phyloP scores from a whole-genome alignment of 2,113 vertebrate species.

The Herpetotheres cachinnans region DNA sequence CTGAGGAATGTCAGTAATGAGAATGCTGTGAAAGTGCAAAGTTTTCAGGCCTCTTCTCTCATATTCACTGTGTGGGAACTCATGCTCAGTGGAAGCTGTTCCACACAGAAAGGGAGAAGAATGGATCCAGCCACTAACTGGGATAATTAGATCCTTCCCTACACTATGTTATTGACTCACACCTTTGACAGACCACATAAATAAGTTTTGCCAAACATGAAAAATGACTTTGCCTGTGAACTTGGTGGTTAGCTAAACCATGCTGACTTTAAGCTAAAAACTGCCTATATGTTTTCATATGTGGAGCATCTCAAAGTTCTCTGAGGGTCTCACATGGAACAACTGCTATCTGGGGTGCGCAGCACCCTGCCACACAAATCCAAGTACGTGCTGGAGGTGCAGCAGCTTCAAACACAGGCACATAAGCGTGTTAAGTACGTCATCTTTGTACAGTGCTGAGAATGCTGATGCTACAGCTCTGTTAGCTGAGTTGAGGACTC shows the following conservation, averaged over 20 bases:
- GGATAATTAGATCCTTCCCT: conserved; percentile 42
- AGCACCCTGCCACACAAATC: neutral
- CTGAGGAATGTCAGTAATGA: neutral
- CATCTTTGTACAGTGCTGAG: neutral
- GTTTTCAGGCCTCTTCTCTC: neutral
- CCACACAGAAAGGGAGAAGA: neutral
- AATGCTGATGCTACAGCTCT: neutral
- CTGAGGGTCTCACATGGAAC: neutral
- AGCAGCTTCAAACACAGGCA: neutral
- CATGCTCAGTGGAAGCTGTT: neutral
- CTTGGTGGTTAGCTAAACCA: neutral
- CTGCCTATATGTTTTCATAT: neutral
- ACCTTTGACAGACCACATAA: conserved; percentile 36
- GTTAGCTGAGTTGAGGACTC: neutral
- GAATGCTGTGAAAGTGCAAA: conserved; percentile 3
- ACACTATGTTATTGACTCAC: neutral
- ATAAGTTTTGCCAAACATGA: conserved; percentile 2
- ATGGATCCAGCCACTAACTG: neutral
- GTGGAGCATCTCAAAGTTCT: neutral
- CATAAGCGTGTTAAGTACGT: accelerated
- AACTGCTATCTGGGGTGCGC: neutral
- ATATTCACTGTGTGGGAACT: neutral
- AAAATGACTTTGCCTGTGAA: neutral
- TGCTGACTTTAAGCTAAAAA: neutral
- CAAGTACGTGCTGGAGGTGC: neutral